Conservation (phyloP, 1,140 invertebrate species). For the Saxidomus purpurata region DNA sequence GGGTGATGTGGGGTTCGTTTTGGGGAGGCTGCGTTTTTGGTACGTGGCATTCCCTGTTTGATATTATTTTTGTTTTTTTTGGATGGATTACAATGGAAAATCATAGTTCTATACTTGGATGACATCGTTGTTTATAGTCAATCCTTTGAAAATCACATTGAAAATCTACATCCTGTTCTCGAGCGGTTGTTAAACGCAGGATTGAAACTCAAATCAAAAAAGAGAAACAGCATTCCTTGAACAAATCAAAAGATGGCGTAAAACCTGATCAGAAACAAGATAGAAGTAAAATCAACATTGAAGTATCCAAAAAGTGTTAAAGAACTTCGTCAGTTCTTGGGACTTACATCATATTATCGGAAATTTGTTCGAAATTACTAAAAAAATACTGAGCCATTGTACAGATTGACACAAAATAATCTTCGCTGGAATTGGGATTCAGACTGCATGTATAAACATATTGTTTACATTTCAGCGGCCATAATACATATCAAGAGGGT, state of each 20-base stretch:
- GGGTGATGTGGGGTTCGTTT: no score
- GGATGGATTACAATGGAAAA: constrained; percentile 61
- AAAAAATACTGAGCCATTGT: background rate
- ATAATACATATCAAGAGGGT: no score
- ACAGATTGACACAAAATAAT: constrained; percentile 1
- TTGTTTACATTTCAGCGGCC: no score
- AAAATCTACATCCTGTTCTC: constrained; percentile 75
- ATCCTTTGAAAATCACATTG: constrained; percentile 68
- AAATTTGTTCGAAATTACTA: constrained; percentile 33
- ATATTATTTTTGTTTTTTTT: no score
- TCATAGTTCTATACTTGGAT: constrained; percentile 71
- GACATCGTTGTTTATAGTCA: constrained; percentile 69
- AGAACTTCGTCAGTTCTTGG: no score
- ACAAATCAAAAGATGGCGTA: background rate
- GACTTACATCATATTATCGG: no score
- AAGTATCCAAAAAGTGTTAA: no score
- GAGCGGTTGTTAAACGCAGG: background rate
- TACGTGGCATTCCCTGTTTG: no score
- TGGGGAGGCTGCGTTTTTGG: no score
- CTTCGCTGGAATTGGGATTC: constrained; percentile 36
- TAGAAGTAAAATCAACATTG: background rate
- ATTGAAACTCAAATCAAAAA: constrained; percentile 13
- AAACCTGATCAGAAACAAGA: background rate
- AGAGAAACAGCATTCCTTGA: constrained; percentile 12
- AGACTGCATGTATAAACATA: constrained; percentile 35